phyloP scores from a whole-genome alignment of 2,888 invertebrate genomes.

The Tetragnatha montana region DNA sequence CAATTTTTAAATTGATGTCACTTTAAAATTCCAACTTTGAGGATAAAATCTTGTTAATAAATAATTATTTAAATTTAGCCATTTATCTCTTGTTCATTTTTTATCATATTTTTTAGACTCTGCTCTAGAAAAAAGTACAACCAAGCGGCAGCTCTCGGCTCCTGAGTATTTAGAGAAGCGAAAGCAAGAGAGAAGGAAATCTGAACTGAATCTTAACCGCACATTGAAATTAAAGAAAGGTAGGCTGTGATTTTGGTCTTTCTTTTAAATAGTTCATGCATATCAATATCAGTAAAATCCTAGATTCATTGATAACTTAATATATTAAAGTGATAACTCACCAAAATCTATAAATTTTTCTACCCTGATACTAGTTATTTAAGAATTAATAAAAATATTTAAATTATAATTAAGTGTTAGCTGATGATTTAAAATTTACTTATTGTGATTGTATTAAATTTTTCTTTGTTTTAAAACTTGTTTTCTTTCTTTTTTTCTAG shows the following conservation, averaged over 20 bases:
- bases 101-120: constrained; percentile 76
- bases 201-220: constrained; percentile 70
- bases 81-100: not conserved
- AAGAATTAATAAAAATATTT: too few species aligned
- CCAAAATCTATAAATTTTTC: too few species aligned
- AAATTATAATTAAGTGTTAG: too few species aligned
- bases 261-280: not conserved
- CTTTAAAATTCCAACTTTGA: not conserved
- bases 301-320: not conserved
- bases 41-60: not conserved
- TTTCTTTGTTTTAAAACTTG: not conserved
- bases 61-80: too few species aligned
- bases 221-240: constrained; percentile 73
- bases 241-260: constrained; percentile 43
- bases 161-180: constrained; percentile 93
- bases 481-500: constrained; percentile 31
- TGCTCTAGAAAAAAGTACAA: constrained; percentile 81
- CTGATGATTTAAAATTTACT: too few species aligned
- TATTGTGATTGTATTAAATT: not conserved
- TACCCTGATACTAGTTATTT: too few species aligned
- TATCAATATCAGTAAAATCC: not conserved
- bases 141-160: constrained; percentile 86
- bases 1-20: too few species aligned
- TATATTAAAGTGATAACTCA: too few species aligned
- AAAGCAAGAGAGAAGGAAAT: constrained; percentile 77